phyloP scores from a whole-genome alignment of 2,797 vertebrate species.

The Phrynocephalus guinanensis region DNA sequence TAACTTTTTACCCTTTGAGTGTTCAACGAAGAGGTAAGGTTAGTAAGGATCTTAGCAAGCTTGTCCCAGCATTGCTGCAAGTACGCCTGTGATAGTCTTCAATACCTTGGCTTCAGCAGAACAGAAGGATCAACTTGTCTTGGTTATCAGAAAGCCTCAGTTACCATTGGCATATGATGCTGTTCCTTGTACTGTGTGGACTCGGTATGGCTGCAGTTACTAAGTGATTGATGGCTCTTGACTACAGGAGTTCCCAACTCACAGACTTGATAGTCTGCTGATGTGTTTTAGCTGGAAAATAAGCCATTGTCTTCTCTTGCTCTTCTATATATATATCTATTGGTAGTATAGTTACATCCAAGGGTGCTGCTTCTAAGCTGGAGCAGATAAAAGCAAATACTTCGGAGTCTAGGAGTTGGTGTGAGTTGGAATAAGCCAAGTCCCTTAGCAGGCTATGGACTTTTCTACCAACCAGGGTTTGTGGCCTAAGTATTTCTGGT shows the following conservation, averaged over 20 bases:
- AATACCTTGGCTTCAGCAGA: not conserved
- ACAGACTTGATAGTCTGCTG: not conserved
- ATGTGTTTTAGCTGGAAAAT: not conserved
- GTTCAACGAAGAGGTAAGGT: not conserved
- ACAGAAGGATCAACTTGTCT: not conserved
- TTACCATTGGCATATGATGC: not conserved
- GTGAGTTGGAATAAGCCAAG: too few relatives aligned
- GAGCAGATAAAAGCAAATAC: not conserved
- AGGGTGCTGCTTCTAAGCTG: not conserved
- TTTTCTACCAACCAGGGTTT: too few relatives aligned
- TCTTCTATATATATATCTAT: not conserved
- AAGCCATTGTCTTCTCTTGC: not conserved
- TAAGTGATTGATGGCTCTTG: not conserved
- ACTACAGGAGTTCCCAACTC: too few relatives aligned
- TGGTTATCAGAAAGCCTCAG: not conserved
- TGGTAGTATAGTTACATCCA: not conserved
- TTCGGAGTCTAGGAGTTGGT: too few relatives aligned
- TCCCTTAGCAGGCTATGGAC: too few relatives aligned
- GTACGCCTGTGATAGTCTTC: not conserved
- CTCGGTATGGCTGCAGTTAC: not conserved
- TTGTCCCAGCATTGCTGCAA: not conserved
- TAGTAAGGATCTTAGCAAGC: not conserved
- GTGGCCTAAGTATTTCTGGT: too few relatives aligned
- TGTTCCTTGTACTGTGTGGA: not conserved
- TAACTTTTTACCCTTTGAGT: not conserved